A percentile compares a stretch with the other conserved stretches of the same genome.
phyloP scores from a whole-genome alignment of 2,888 invertebrate species.

The Perithous albicinctus region DNA sequence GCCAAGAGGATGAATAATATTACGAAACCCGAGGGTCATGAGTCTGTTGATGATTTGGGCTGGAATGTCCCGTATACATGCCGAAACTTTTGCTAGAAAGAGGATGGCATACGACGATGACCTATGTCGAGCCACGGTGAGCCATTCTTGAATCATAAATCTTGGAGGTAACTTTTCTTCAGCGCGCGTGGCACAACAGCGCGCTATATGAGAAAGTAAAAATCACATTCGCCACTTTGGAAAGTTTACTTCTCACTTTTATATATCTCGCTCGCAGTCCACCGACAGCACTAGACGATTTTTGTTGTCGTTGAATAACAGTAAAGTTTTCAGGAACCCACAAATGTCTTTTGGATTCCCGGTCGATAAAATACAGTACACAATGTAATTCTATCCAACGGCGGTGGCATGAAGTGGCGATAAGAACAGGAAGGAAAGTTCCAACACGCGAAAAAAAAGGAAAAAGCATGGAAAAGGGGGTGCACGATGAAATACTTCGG shows the following conservation, averaged over 20 bases:
- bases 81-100: constrained; percentile 13
- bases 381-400: not conserved
- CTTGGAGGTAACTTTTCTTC: constrained; percentile 26
- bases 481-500: not conserved
- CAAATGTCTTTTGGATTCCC: constrained; percentile 34
- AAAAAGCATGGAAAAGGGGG: not conserved
- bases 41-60: too few relatives aligned
- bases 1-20: too few relatives aligned
- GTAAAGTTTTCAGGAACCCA: constrained; percentile 5
- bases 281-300: not conserved
- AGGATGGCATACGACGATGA: constrained; percentile 1
- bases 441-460: not conserved
- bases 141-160: constrained; percentile 42
- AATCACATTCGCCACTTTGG: constrained; percentile 24
- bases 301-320: not conserved
- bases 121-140: not conserved
- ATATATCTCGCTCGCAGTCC: constrained; percentile 18
- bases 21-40: too few relatives aligned
- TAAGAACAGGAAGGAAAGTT: not conserved
- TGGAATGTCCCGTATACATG: too few relatives aligned
- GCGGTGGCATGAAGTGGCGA: not conserved
- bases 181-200: not conserved
- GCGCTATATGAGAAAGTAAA: constrained; percentile 28
- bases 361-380: not conserved
- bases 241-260: constrained; percentile 42